Conservation (phyloP, 2,888 invertebrate species). For the Noctua comes region DNA sequence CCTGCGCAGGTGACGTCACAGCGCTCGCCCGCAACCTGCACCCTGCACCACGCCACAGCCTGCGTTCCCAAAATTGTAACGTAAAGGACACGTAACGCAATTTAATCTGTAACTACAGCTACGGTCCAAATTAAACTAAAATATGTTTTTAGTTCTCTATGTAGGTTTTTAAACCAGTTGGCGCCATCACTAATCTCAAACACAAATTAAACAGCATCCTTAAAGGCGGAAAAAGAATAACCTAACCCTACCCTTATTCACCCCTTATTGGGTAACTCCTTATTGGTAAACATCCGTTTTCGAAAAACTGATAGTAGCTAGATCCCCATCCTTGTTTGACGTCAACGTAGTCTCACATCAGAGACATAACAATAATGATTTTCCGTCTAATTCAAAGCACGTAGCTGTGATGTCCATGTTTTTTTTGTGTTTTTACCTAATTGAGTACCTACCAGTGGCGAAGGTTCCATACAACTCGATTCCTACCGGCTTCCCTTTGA, state of each 20-base stretch:
- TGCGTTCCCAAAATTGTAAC: background rate
- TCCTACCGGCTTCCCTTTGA: too few relatives aligned
- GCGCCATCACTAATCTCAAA: background rate
- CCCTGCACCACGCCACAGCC: constrained; percentile 16
- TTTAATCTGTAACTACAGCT: background rate
- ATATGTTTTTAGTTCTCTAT: background rate
- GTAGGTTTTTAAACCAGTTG: background rate
- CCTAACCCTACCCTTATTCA: background rate
- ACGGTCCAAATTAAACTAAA: background rate
- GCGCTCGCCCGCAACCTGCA: constrained; percentile 35
- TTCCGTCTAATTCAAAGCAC: constrained; percentile 54
- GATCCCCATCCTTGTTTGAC: constrained; percentile 16
- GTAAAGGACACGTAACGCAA: background rate
- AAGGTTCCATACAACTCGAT: too few relatives aligned
- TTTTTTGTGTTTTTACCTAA: constrained; percentile 29
- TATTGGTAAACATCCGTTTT: background rate
- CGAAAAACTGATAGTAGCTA: too few relatives aligned
- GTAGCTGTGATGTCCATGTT: constrained; percentile 23
- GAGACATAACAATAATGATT: constrained; percentile 21
- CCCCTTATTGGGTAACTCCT: background rate
- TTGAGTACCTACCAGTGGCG: constrained; percentile 4
- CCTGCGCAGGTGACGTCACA: constrained; percentile 76
- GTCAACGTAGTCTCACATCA: constrained; percentile 10
- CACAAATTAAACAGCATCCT: background rate
- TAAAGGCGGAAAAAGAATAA: background rate